Conservation (phyloP, 2,888 invertebrate genomes). For the Malachius bipustulatus region DNA sequence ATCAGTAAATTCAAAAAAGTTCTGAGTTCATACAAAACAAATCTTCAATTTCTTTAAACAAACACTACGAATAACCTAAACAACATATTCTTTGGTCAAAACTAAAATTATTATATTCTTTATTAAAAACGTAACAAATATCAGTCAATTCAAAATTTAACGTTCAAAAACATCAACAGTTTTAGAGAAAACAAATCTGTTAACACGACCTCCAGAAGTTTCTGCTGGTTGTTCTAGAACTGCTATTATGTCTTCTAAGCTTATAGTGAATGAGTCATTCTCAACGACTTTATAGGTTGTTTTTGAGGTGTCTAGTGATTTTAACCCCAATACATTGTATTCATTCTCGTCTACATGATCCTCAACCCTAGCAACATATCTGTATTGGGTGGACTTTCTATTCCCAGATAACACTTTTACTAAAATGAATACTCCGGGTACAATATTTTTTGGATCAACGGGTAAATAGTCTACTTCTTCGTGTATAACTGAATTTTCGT, state of each 20-base stretch:
- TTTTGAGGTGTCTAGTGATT: slow-evolving; percentile 1
- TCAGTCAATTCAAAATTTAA: too few relatives aligned
- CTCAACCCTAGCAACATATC: slow-evolving; percentile 1
- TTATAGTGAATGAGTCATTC: background rate
- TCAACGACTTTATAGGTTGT: background rate
- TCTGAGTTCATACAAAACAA: too few relatives aligned
- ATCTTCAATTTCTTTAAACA: too few relatives aligned
- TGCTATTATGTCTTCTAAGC: slow-evolving; percentile 1
- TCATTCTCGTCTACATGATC: slow-evolving; percentile 1
- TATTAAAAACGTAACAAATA: too few relatives aligned
- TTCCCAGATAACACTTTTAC: slow-evolving; percentile 14
- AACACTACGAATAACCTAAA: too few relatives aligned
- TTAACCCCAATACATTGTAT: slow-evolving; percentile 2
- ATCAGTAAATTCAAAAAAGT: too few relatives aligned
- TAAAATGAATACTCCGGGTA: slow-evolving; percentile 15
- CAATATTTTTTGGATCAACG: slow-evolving; percentile 13
- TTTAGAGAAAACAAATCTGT: background rate
- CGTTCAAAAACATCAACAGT: background rate
- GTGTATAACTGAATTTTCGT: slow-evolving; percentile 12
- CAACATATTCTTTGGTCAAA: too few relatives aligned
- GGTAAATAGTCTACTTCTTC: slow-evolving; percentile 15
- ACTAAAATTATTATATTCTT: too few relatives aligned
- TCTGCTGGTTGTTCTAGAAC: slow-evolving; percentile 1
- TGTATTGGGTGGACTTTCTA: slow-evolving; percentile 2
- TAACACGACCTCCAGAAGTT: background rate